A percentile compares a stretch with the other conserved stretches of the same genome.
phyloP scores from a whole-genome alignment of 1,140 invertebrate genomes.

The Laupala kohalensis region DNA sequence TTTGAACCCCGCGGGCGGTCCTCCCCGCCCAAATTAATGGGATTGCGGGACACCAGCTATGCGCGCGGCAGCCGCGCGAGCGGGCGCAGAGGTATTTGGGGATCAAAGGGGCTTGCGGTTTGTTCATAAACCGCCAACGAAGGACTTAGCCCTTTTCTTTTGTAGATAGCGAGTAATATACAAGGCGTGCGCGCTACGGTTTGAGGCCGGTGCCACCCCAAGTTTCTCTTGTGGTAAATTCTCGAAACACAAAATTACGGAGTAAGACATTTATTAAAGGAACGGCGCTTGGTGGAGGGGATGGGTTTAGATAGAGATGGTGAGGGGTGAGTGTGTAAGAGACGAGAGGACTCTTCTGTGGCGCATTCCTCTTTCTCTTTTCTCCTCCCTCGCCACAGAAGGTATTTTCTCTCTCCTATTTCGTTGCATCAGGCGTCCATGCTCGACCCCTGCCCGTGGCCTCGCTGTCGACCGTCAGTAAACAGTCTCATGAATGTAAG shows the following conservation, averaged over 20 bases:
- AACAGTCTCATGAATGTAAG: background rate
- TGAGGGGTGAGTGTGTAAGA: too few relatives aligned
- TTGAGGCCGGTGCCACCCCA: background rate
- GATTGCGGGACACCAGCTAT: background rate
- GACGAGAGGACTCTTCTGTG: too few relatives aligned
- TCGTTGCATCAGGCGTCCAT: too few relatives aligned
- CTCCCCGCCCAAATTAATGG: background rate
- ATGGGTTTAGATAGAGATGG: too few relatives aligned
- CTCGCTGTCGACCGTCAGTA: background rate
- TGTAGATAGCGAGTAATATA: background rate
- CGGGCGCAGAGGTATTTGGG: background rate
- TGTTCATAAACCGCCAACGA: background rate
- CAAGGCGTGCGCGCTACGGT: background rate
- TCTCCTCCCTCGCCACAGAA: too few relatives aligned
- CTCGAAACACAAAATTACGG: background rate
- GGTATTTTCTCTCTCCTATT: too few relatives aligned
- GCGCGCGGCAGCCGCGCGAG: background rate
- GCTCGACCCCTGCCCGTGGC: too few relatives aligned
- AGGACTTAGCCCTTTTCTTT: background rate
- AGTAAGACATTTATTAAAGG: background rate
- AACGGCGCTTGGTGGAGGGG: too few relatives aligned
- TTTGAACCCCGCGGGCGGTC: background rate
- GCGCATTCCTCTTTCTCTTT: too few relatives aligned
- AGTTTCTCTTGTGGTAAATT: background rate
- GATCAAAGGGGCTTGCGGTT: background rate